Conservation (phyloP, 2,888 invertebrate species). For the Agrochola litura region DNA sequence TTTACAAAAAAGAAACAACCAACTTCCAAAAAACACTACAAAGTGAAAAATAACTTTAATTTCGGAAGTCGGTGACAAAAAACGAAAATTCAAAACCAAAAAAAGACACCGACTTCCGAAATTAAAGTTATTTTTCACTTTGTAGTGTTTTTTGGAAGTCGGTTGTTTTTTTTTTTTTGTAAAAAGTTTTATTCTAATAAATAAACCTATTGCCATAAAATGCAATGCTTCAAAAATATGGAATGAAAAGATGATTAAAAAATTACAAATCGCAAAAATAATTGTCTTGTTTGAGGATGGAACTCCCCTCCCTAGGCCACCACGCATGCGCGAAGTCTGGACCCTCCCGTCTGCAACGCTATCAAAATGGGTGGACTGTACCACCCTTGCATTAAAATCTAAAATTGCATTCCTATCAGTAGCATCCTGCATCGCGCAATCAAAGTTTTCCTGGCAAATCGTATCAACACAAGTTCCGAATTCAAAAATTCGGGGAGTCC, state of each 20-base stretch:
- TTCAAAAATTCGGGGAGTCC: conserved; percentile 24
- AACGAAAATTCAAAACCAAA: too few species aligned
- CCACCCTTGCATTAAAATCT: conserved; percentile 1
- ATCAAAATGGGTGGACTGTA: conserved; percentile 5
- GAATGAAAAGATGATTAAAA: not conserved
- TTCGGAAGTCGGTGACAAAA: too few species aligned
- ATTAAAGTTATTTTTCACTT: too few species aligned
- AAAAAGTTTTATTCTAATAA: not conserved
- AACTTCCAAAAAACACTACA: too few species aligned
- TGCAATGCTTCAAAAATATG: too few species aligned
- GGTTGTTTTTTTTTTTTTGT: too few species aligned
- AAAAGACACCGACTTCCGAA: too few species aligned
- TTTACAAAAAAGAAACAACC: too few species aligned
- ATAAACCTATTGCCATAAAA: not conserved
- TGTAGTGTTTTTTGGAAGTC: too few species aligned
- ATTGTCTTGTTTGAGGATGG: conserved; percentile 2
- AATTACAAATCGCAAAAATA: conserved; percentile 3
- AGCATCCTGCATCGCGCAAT: conserved; percentile 16
- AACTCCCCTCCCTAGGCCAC: not conserved
- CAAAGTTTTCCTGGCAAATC: conserved; percentile 7
- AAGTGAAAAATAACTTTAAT: too few species aligned
- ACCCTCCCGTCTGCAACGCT: not conserved
- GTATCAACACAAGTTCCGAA: not conserved
- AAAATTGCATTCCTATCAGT: conserved; percentile 7
- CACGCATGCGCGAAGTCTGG: conserved; percentile 20